Base-by-base conservation (phyloP, 2,113 vertebrate genomes). In the Gnathonemus echidnorhynchus region DNA sequence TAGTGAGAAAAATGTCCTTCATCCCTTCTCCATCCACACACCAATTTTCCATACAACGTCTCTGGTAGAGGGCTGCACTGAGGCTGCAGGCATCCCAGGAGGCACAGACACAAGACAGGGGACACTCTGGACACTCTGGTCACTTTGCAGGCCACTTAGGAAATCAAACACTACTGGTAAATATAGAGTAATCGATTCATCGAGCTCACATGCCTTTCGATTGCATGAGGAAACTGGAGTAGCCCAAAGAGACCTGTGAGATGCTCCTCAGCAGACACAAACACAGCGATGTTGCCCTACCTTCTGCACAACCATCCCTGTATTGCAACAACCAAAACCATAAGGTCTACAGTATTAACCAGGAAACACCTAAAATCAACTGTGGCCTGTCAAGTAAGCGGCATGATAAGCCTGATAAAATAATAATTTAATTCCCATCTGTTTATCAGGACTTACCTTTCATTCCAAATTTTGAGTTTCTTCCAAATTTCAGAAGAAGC, bases 391-490 rank as follows among this genome's bases (percentile, higher is more conserved):
- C 50, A 52, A 15, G 50, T 15, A 52, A 52, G 50, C 4, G 50
- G 50, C 50, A 52, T 1, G n/a, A 66, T 66, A 31, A 66, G 9
- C n/a, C 15, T 77, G 31, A 77, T 77, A 42, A 77, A 39, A 77
- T 39, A 17, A 74, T 6, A 7, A 19, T 77, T 39, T 39, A 15
- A 77, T 77, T 74, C n/a, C 35, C 2, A 35, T 19, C 27, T 39
- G 3, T 35, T 35, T 31, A 39, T 13, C 19, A 49, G 5, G 45
- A 42, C 90, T 96, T 97, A 99, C 98, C 98, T 97, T 99, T 99
- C 94, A 99, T 96, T 52, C 98, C 98, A 96, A 99, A 99, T 93
- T 99, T 99, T 88, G 98, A 98, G 91, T 98, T 98, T 92, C 97
- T 97, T 95, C 98, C 98, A 91, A 98, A 97, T 94, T 98, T 99